Conservation (phyloP, 2,113 vertebrate species). For the Barnardius zonarius region DNA sequence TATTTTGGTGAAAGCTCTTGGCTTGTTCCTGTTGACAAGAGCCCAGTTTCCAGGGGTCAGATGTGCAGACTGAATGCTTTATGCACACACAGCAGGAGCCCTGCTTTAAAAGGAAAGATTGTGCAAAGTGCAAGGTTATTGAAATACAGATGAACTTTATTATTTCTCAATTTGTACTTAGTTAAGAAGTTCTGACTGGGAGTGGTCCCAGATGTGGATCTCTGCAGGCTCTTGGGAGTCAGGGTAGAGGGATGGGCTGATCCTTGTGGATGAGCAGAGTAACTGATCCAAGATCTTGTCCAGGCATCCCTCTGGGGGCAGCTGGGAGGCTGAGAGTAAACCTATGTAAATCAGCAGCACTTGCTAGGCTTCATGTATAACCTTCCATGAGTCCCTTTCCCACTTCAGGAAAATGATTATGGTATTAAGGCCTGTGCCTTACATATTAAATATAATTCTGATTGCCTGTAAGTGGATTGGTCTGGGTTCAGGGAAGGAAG, state of each 20-base stretch:
- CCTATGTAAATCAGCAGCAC: not conserved
- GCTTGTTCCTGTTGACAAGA: not conserved
- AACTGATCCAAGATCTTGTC: not conserved
- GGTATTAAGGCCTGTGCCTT: not conserved
- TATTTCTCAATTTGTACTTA: not conserved
- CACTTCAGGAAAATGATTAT: not conserved
- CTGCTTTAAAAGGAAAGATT: not conserved
- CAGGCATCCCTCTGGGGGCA: not conserved
- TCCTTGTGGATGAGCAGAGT: not conserved
- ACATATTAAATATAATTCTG: not conserved
- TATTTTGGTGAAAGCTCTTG: not conserved
- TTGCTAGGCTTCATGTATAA: not conserved
- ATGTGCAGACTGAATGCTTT: not conserved
- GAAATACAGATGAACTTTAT: not conserved
- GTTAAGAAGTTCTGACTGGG: accelerated
- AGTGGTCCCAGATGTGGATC: not conserved
- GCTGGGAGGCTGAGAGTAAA: not conserved
- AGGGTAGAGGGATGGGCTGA: not conserved
- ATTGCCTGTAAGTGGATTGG: not conserved
- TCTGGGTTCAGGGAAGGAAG: not conserved
- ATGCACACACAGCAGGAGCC: not conserved
- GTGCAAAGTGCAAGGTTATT: not conserved
- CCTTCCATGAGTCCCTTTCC: not conserved
- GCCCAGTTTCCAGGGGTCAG: not conserved
- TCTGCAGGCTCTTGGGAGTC: not conserved